A percentile compares a stretch with the other conserved stretches of the same genome.
Evolutionary conservation across 2,113 vertebrate genomes (phyloP).

Genomic region (Dryoscopus gambensis): DNA sequence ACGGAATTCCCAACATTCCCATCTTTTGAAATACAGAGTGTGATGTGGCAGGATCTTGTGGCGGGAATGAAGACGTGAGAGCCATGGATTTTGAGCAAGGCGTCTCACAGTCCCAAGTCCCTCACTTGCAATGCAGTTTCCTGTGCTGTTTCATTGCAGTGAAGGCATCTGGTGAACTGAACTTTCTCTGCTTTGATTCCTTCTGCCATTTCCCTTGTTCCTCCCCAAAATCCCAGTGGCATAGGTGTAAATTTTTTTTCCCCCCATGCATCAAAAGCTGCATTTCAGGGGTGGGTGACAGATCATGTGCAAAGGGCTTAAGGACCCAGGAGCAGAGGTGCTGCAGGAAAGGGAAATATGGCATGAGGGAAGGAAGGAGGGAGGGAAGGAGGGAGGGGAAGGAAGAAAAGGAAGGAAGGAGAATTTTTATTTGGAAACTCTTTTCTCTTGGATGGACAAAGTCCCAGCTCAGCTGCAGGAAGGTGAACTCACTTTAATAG

Average conservation of each 20-base stretch:
- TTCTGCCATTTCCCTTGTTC: neutral
- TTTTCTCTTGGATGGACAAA: neutral
- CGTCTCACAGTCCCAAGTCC: neutral
- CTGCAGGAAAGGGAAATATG: neutral
- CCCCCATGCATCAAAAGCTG: neutral
- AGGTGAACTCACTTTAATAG: neutral
- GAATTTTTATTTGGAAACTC: neutral
- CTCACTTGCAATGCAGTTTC: neutral
- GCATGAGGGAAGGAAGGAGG: too few species aligned
- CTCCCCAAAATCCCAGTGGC: neutral
- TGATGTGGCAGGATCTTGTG: neutral
- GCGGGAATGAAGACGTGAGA: neutral
- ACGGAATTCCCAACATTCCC: neutral
- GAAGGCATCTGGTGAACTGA: neutral
- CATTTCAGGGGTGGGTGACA: neutral
- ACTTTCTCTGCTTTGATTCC: neutral
- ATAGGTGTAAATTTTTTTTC: neutral
- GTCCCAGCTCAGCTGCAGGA: neutral
- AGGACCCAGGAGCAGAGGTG: neutral
- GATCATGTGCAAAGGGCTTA: neutral
- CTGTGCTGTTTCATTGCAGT: neutral
- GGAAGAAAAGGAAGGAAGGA: neutral
- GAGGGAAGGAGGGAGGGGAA: neutral
- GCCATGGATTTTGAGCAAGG: neutral
- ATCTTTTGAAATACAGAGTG: neutral